A percentile compares a stretch with the other conserved stretches of the same genome.
These are phyloP conservation scores for Etia nguti DNA, from an alignment of 2,113 vertebrate genomes.

Conservation along the genomic window DNA sequence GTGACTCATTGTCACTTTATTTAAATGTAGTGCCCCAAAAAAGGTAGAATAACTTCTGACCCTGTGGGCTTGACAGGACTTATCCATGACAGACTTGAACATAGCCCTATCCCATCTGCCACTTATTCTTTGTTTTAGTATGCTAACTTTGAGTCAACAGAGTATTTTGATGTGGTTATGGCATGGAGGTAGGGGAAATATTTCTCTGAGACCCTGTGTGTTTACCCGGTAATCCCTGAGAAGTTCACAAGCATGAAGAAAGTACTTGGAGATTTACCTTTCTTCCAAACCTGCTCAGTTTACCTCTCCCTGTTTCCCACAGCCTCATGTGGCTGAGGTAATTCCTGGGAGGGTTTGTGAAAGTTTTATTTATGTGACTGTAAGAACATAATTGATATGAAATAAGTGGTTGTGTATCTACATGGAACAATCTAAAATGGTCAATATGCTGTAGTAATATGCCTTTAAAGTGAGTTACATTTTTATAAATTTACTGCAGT, in stretches of 20 bases:
- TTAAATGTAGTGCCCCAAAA: background rate
- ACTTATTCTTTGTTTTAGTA: background rate
- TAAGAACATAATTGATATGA: background rate
- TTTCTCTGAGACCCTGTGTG: constrained; percentile 40
- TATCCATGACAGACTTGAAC: background rate
- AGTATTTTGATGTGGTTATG: constrained; percentile 32
- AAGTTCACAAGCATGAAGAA: constrained; percentile 51
- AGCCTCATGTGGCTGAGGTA: background rate
- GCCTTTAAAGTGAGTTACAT: background rate
- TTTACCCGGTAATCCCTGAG: constrained; percentile 52
- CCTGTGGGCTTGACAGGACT: background rate
- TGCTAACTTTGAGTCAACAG: constrained; percentile 31
- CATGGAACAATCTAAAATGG: background rate
- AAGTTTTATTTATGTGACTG: background rate
- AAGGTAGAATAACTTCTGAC: background rate
- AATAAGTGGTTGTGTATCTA: background rate
- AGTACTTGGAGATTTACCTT: constrained; percentile 49
- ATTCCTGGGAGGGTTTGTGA: constrained; percentile 39
- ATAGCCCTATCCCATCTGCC: background rate
- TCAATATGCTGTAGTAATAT: background rate
- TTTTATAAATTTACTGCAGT: background rate
- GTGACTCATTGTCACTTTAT: background rate
- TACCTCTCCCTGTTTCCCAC: background rate
- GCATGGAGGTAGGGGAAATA: constrained; percentile 24
- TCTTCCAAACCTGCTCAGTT: constrained; percentile 36